Percentiles rank a stretch among this genome's conserved stretches.
Conservation (phyloP, 2,113 vertebrate genomes). For the Cyprinodon variegatus region DNA sequence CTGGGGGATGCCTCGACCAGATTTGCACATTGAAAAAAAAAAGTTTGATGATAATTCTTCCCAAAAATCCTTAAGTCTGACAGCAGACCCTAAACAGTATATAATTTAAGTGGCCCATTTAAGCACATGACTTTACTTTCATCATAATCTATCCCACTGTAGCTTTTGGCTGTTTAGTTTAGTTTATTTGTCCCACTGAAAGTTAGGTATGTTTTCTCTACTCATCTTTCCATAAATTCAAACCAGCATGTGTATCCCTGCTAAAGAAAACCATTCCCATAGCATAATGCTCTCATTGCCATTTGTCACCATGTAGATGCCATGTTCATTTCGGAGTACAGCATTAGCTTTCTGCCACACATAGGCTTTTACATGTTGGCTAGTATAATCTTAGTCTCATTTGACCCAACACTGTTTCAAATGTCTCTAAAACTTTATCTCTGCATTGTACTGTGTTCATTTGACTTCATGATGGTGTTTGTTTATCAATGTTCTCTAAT, state of each 20-base stretch:
- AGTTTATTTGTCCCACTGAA: too few species aligned
- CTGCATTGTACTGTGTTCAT: too few species aligned
- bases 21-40: neutral
- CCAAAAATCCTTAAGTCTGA: neutral
- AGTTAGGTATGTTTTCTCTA: too few species aligned
- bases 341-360: neutral
- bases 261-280: neutral
- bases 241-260: neutral
- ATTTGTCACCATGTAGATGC: neutral
- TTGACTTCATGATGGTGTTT: too few species aligned
- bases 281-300: neutral
- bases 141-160: neutral
- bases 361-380: too few species aligned
- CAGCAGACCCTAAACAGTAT: neutral
- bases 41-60: neutral
- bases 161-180: too few species aligned
- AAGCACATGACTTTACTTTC: too few species aligned
- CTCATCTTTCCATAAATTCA: neutral
- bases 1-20: neutral
- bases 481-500: too few species aligned
- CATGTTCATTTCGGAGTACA: neutral
- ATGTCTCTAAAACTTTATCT: too few species aligned
- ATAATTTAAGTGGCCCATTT: too few species aligned
- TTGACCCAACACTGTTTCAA: too few species aligned
- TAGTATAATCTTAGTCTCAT: too few species aligned